phyloP scores from a whole-genome alignment of 2,797 vertebrate genomes.

The Leontopithecus rosalia region DNA sequence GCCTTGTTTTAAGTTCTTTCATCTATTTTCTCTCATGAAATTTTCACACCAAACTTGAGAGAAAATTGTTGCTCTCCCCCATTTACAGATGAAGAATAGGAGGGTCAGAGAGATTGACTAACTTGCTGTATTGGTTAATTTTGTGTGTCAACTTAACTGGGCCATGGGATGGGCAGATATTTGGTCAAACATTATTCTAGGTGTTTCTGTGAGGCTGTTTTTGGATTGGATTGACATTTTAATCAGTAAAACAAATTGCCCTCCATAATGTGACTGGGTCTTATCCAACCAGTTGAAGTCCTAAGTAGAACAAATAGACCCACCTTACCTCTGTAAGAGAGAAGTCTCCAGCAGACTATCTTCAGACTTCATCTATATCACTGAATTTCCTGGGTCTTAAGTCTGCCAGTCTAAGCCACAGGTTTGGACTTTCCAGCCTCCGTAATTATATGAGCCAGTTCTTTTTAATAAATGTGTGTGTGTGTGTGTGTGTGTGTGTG shows the following conservation, averaged over 20 bases:
- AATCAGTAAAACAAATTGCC: neutral
- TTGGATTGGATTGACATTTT: neutral
- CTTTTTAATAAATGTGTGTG: neutral
- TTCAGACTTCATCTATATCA: neutral
- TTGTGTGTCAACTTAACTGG: neutral
- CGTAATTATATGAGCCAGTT: neutral
- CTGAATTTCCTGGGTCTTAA: neutral
- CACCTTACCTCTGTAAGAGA: neutral
- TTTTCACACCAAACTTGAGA: neutral
- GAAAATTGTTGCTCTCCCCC: neutral
- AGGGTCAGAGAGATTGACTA: neutral
- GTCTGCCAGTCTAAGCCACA: neutral
- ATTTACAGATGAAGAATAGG: neutral
- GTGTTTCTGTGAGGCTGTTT: neutral
- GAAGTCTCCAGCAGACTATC: neutral
- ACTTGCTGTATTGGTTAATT: neutral
- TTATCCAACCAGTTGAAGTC: neutral
- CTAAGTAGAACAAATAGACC: neutral
- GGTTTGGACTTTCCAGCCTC: neutral
- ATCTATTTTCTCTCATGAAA: neutral
- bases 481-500: too few relatives aligned
- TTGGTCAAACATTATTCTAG: neutral
- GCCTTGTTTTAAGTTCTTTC: neutral
- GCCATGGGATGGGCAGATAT: neutral
- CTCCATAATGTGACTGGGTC: neutral